These are phyloP conservation scores for Tiliacea aurago DNA, from an alignment of 2,888 invertebrate genomes.

Conservation along the genomic window DNA sequence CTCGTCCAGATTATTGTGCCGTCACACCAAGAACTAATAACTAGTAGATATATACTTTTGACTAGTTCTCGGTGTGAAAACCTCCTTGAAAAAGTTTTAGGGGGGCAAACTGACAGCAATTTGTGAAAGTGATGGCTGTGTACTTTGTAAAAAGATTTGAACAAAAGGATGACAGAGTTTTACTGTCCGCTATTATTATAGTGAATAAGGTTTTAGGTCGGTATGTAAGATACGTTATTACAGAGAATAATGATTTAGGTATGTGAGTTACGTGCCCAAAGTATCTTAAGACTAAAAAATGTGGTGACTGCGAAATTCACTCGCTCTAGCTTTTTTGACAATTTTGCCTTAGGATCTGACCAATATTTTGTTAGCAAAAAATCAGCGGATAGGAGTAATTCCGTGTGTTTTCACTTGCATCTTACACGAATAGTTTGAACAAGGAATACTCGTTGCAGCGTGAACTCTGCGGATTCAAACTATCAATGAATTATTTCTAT, in stretches of 20 bases:
- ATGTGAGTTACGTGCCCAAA: neutral
- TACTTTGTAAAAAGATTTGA: conserved; percentile 28
- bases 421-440: neutral
- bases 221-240: neutral
- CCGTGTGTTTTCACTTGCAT: neutral
- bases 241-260: neutral
- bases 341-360: neutral
- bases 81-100: conserved; percentile 31
- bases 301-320: neutral
- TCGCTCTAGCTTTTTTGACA: neutral
- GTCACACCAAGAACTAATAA: conserved; percentile 3
- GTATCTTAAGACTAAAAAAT: neutral
- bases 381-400: neutral
- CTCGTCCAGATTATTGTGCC: neutral
- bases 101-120: conserved; percentile 16
- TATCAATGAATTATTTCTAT: too few species aligned
- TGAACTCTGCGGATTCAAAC: too few species aligned
- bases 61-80: conserved; percentile 13
- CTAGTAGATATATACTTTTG: conserved; percentile 2
- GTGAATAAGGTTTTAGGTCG: neutral
- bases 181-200: conserved; percentile 22
- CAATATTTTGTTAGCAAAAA: neutral
- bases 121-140: conserved; percentile 40
- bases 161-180: conserved; percentile 29
- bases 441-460: neutral